Evolutionary conservation across 2,888 invertebrate species (phyloP).

Genomic region (Fragum whitleyi): DNA sequence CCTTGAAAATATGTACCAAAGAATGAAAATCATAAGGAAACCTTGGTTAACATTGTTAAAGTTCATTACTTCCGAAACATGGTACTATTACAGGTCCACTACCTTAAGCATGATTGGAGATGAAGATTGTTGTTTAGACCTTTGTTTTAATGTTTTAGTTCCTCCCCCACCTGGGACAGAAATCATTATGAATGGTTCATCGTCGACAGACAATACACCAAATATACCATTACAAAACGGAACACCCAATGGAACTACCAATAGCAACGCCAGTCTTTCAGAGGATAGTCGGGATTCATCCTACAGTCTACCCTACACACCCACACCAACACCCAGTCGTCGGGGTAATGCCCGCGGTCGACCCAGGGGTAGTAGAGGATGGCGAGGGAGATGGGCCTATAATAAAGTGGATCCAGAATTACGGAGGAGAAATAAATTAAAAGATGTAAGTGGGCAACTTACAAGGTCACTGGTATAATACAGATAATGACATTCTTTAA

Average conservation of each 20-base stretch:
- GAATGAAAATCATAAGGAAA: no score
- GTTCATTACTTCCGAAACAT: no score
- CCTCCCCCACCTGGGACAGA: constrained; percentile 21
- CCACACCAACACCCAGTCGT: constrained; percentile 41
- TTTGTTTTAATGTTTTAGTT: background rate
- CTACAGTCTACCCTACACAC: constrained; percentile 69
- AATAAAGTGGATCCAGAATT: constrained; percentile 56
- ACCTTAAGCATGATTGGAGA: no score
- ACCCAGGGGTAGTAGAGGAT: constrained; percentile 55
- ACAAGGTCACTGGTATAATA: background rate
- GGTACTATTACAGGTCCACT: no score
- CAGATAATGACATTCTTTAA: background rate
- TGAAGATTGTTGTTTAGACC: no score
- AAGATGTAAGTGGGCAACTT: constrained; percentile 54
- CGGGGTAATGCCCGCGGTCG: constrained; percentile 47
- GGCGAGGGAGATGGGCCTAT: constrained; percentile 67
- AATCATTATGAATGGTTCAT: constrained; percentile 18
- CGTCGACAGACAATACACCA: constrained; percentile 8
- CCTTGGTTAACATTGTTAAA: no score
- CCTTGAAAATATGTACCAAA: no score
- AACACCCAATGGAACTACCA: constrained; percentile 55
- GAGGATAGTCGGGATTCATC: constrained; percentile 81
- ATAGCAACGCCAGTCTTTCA: constrained; percentile 82
- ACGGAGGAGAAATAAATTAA: constrained; percentile 62
- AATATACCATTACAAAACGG: constrained; percentile 4